Percentiles rank a stretch among this genome's conserved stretches.
Evolutionary conservation across 2,888 invertebrate species (phyloP).

Genomic region (Tyria jacobaeae): DNA sequence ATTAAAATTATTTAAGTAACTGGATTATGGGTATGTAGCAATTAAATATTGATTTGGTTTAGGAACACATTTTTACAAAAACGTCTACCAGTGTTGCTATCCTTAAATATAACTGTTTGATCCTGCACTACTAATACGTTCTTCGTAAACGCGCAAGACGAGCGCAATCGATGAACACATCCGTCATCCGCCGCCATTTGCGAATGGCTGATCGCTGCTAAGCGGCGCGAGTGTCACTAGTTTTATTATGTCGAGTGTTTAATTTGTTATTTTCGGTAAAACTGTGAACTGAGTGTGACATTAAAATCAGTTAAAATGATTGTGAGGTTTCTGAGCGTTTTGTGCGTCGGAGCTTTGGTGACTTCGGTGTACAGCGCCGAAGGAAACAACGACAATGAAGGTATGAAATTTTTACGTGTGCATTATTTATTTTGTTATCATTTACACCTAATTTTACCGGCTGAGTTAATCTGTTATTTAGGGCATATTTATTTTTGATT

Average conservation of each 20-base stretch:
- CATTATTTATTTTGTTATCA: slow-evolving; percentile 71
- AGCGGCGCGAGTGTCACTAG: slow-evolving; percentile 80
- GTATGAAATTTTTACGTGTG: slow-evolving; percentile 66
- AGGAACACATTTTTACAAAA: not conserved
- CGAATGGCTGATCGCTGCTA: slow-evolving; percentile 81
- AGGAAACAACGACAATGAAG: slow-evolving; percentile 85
- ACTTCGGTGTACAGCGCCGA: slow-evolving; percentile 78
- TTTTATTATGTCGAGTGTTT: slow-evolving; percentile 82
- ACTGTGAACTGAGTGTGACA: slow-evolving; percentile 79
- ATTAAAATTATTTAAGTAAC: not conserved
- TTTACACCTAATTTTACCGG: slow-evolving; percentile 49
- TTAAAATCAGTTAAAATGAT: slow-evolving; percentile 82
- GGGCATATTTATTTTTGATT: slow-evolving; percentile 47
- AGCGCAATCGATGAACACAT: slow-evolving; percentile 85
- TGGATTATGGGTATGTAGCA: not conserved
- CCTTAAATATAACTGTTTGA: not conserved
- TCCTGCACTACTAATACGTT: slow-evolving; percentile 31
- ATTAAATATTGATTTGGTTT: not conserved
- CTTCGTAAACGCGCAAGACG: slow-evolving; percentile 71
- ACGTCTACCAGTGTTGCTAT: slow-evolving; percentile 36
- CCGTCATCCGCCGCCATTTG: slow-evolving; percentile 87
- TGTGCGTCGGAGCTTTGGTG: slow-evolving; percentile 83
- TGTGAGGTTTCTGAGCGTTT: slow-evolving; percentile 84
- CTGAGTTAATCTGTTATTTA: slow-evolving; percentile 37
- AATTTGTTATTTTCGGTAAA: slow-evolving; percentile 77